These are phyloP conservation scores for Oscheius sp. DNA, from an alignment of 2,888 invertebrate species.

Conservation along the genomic window DNA sequence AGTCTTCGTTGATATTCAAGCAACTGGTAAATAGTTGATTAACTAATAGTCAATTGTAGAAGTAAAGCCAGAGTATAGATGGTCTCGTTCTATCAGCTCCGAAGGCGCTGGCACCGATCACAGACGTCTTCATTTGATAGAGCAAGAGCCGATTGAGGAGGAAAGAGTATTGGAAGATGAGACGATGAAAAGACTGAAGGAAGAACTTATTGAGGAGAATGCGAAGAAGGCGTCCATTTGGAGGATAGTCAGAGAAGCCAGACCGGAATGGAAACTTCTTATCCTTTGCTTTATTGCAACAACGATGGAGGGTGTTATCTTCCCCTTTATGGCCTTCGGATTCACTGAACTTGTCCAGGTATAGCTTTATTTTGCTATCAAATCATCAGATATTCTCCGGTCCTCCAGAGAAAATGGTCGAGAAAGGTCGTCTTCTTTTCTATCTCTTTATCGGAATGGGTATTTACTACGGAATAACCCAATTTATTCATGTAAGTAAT, in stretches of 20 bases:
- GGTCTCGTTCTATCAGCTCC: conserved; percentile 8
- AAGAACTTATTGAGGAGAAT: conserved; percentile 38
- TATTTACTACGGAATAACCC: background rate
- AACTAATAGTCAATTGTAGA: background rate
- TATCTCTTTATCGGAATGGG: conserved; percentile 13
- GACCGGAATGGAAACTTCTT: conserved; percentile 71
- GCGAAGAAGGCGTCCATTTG: conserved; percentile 41
- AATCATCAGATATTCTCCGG: conserved; percentile 8
- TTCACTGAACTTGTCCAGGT: conserved; percentile 43
- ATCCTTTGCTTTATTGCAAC: conserved; percentile 70
- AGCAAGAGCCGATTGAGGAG: conserved; percentile 1
- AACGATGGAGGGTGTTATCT: conserved; percentile 71
- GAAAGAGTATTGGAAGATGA: conserved; percentile 5
- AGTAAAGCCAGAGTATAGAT: conserved; percentile 4
- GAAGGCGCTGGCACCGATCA: background rate
- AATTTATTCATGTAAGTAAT: conserved; percentile 13
- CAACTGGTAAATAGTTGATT: no score
- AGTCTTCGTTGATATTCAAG: conserved; percentile 1
- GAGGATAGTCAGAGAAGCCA: conserved; percentile 70
- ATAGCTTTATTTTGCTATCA: background rate
- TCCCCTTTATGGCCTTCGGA: conserved; percentile 73
- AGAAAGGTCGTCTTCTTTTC: background rate
- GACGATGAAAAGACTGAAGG: background rate
- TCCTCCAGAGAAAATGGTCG: background rate
- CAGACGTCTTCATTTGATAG: background rate